Evolutionary conservation across 2,888 invertebrate genomes (phyloP).

Genomic region (Apoderus coryli): DNA sequence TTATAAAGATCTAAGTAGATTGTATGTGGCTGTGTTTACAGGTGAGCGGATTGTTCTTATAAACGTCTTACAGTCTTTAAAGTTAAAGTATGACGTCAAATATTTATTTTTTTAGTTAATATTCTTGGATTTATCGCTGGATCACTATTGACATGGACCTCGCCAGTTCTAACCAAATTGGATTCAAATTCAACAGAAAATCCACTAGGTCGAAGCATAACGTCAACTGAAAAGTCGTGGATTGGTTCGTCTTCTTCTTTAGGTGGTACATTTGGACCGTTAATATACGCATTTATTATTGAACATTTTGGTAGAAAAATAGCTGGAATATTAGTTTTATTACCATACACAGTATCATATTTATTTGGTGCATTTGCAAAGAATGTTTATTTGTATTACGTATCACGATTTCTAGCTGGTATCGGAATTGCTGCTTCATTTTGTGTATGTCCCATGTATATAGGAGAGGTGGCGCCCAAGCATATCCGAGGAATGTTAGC

Average conservation of each 20-base stretch:
- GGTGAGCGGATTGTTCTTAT: too few relatives aligned
- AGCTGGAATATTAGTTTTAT: too few relatives aligned
- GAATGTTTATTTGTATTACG: constrained; percentile 27
- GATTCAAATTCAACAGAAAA: constrained; percentile 24
- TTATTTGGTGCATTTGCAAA: constrained; percentile 15
- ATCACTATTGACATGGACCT: constrained; percentile 32
- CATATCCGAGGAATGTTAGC: constrained; percentile 63
- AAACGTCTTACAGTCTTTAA: too few relatives aligned
- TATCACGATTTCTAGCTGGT: constrained; percentile 44
- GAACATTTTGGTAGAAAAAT: constrained; percentile 52
- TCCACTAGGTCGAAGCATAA: constrained; percentile 23
- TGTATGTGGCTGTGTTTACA: too few relatives aligned
- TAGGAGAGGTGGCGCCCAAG: constrained; percentile 71
- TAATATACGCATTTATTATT: constrained; percentile 49
- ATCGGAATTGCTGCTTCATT: constrained; percentile 51
- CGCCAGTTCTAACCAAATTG: constrained; percentile 18
- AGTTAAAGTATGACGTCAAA: too few relatives aligned
- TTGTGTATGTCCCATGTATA: constrained; percentile 65
- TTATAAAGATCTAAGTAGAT: too few relatives aligned
- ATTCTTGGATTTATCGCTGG: not conserved
- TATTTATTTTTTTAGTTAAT: not conserved
- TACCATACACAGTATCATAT: too few relatives aligned
- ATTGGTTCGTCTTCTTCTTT: constrained; percentile 34
- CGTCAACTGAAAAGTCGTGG: constrained; percentile 32
- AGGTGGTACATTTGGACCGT: constrained; percentile 40